Conservation (phyloP, 2,888 invertebrate genomes). For the Lasius platythorax region DNA sequence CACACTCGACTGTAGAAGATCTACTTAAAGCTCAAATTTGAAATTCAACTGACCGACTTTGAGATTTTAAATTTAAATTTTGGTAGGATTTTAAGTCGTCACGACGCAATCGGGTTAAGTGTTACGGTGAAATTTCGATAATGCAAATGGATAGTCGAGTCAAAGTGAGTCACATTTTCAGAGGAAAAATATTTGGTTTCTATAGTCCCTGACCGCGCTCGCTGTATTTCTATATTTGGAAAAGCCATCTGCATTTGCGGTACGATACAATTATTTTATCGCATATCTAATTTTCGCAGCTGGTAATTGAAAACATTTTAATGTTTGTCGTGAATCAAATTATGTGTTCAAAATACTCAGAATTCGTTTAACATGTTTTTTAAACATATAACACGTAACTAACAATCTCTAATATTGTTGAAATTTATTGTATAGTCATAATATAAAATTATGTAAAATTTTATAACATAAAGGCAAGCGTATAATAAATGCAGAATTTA, state of each 20-base stretch:
- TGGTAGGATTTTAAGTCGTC: conserved; percentile 38
- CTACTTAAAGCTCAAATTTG: conserved; percentile 36
- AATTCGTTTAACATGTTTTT: neutral
- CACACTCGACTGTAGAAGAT: conserved; percentile 9
- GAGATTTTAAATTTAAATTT: conserved; percentile 47
- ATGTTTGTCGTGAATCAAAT: neutral
- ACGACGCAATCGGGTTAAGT: conserved; percentile 36
- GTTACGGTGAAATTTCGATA: conserved; percentile 37
- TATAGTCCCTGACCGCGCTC: conserved; percentile 4
- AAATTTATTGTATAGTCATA: neutral
- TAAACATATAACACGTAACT: neutral
- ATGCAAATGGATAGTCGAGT: conserved; percentile 41
- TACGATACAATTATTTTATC: conserved; percentile 33
- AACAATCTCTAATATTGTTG: neutral
- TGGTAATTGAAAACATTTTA: conserved; percentile 26
- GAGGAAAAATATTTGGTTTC: conserved; percentile 34
- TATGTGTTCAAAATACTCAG: neutral
- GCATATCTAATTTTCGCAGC: conserved; percentile 13
- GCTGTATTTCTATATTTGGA: conserved; percentile 5
- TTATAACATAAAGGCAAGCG: neutral
- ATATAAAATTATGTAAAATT: neutral
- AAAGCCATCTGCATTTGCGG: conserved; percentile 25
- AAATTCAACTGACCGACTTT: conserved; percentile 51
- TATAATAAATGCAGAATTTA: neutral
- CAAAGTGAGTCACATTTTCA: neutral